A percentile compares a stretch with the other conserved stretches of the same genome.
Conservation (phyloP, 1,140 invertebrate species). For the Brachionus calyciflorus region DNA sequence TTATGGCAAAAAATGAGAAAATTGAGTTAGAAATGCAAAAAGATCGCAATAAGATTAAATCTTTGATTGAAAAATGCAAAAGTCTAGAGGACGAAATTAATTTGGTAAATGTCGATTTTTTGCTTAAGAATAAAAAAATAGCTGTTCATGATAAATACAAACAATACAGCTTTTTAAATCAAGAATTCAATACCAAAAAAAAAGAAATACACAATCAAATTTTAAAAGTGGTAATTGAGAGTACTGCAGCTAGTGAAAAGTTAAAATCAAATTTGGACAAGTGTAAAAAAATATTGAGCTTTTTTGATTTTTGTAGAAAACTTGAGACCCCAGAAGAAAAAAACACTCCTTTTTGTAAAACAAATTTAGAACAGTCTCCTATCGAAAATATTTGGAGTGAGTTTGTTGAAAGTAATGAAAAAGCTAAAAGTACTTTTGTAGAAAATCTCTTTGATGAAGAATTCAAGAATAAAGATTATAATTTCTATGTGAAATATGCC, state of each 20-base stretch:
- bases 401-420: too few relatives aligned
- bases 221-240: neutral
- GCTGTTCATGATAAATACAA: conserved; percentile 8
- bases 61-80: neutral
- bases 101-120: conserved; percentile 9
- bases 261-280: neutral
- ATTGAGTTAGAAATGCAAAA: neutral
- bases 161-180: neutral
- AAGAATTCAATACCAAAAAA: neutral
- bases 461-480: neutral
- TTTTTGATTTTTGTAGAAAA: neutral
- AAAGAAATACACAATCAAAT: neutral
- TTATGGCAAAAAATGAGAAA: neutral
- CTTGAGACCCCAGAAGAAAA: neutral
- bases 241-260: neutral
- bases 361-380: neutral
- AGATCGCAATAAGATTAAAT: neutral
- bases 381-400: neutral
- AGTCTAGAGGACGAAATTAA: neutral
- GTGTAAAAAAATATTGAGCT: neutral
- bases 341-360: neutral
- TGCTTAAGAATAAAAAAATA: conserved; percentile 10
- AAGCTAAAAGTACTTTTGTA: neutral
- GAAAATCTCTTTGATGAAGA: neutral
- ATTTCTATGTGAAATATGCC: neutral